These are phyloP conservation scores for Scarus forsteni DNA, from an alignment of 2,797 vertebrate genomes.

Conservation along the genomic window DNA sequence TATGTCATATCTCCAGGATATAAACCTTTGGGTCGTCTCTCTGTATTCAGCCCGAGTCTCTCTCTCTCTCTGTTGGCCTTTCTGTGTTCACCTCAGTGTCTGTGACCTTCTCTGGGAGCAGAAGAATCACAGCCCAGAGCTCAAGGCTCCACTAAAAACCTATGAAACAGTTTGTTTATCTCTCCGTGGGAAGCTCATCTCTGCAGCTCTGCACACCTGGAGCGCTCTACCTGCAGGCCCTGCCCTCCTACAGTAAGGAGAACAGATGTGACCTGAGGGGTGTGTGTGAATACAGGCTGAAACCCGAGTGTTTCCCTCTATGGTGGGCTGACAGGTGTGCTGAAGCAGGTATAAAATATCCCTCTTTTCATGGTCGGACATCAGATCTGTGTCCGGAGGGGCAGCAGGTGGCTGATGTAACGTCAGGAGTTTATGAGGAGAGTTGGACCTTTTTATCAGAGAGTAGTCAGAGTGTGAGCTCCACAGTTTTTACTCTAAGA, in stretches of 20 bases:
- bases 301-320: constrained; percentile 38
- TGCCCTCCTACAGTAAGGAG: constrained; percentile 15
- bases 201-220: constrained; percentile 52
- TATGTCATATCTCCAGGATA: not conserved
- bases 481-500: too few relatives aligned
- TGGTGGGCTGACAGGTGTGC: constrained; percentile 28
- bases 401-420: constrained; percentile 20
- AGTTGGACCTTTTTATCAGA: constrained; percentile 10
- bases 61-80: constrained; percentile 3
- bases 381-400: constrained; percentile 13
- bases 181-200: constrained; percentile 25
- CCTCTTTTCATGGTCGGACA: not conserved
- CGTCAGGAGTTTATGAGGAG: not conserved
- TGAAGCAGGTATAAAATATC: constrained; percentile 5
- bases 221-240: constrained; percentile 39
- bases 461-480: too few relatives aligned
- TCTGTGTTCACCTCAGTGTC: constrained; percentile 8
- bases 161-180: constrained; percentile 5
- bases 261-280: constrained; percentile 48
- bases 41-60: not conserved
- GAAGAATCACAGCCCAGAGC: not conserved
- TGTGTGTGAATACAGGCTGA: constrained; percentile 55
- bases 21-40: not conserved
- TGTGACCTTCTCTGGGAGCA: constrained; percentile 32
- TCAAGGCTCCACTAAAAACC: not conserved